Evolutionary conservation across 2,888 invertebrate genomes (phyloP), one percentile per base, ranked within the genome.

Genomic region (Sinopyrophorus schimmeli): DNA sequence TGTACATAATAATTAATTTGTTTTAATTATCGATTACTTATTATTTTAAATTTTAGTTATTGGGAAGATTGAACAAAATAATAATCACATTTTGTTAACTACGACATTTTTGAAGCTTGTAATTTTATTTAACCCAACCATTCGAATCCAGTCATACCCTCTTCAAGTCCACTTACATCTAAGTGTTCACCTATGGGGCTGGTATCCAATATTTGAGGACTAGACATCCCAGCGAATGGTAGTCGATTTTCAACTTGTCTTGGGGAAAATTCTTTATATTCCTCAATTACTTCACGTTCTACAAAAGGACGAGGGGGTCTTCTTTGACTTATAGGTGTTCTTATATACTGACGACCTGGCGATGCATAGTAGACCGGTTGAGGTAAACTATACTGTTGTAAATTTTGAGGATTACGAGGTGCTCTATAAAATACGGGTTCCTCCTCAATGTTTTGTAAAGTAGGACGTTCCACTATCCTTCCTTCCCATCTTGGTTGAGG

Each of bases 141-240:
- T 18, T 34, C 20, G 15, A 32, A 47, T 16, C 21, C 20, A 15
- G 38, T 11, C 15, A 16, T 27, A 15, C 38, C 38, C 2, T 44
- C 49, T 30, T 52, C 53, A n/a, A 30, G 5, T 16, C 10, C 27
- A 4, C 44, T 44, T 5, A 12, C 35, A 14, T 53, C 50, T 10
- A 40, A 34, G 18, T 49, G 44, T 17, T 43, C 39, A 3, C 44
- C 53, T 38, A 57, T 59, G 12, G 48, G 49, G 23, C 52, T 53
- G 7, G 55, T 57, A 17, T 55, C 55, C 11, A 54, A 18, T 6
- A 48, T 39, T 5, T 24, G 32, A 5, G 54, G 37, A 12, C 39
- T 37, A 2, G 3, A 9, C 26, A 27, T 27, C 5, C 38, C 43
- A 5, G 18, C 48, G 5, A 55, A 55, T 1, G 55, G 52, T 17